A percentile compares a stretch with the other conserved stretches of the same genome.
Evolutionary conservation across 92 coral and sea anemone genomes (phyloP).

Genomic region (Zoanthus sociatus): DNA sequence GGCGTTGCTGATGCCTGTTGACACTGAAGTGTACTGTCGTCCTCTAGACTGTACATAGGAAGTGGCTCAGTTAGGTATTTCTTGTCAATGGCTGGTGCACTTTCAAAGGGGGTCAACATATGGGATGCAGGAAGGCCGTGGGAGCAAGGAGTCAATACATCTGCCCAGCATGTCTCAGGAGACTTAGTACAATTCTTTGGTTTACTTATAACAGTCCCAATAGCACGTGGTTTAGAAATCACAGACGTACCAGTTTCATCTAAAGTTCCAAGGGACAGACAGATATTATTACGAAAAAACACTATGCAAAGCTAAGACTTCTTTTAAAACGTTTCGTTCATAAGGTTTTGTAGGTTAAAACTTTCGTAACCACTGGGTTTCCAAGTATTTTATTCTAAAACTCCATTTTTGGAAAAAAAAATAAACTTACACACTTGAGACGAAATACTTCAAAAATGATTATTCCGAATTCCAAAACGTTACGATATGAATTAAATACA

Average conservation of each 20-base stretch:
- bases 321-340: too few relatives aligned
- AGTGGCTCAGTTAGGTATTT: background rate
- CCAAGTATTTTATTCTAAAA: too few relatives aligned
- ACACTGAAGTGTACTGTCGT: background rate
- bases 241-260: slow-evolving; percentile 23
- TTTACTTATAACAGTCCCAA: background rate
- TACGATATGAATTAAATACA: too few relatives aligned
- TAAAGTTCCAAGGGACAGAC: background rate
- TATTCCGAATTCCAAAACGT: too few relatives aligned
- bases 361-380: too few relatives aligned
- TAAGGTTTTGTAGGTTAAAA: too few relatives aligned
- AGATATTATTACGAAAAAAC: too few relatives aligned
- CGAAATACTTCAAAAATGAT: too few relatives aligned
- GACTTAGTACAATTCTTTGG: background rate
- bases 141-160: slow-evolving; percentile 22
- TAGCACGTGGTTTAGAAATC: slow-evolving; percentile 22
- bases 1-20: background rate
- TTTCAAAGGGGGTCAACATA: slow-evolving; percentile 22
- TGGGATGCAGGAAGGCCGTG: background rate
- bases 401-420: too few relatives aligned
- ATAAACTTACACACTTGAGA: too few relatives aligned
- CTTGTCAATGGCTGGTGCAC: background rate
- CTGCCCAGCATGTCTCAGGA: slow-evolving; percentile 36
- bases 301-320: too few relatives aligned
- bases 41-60: slow-evolving; percentile 26